Base-by-base conservation (phyloP, 2,797 vertebrate species). In the Melanitta fusca region DNA sequence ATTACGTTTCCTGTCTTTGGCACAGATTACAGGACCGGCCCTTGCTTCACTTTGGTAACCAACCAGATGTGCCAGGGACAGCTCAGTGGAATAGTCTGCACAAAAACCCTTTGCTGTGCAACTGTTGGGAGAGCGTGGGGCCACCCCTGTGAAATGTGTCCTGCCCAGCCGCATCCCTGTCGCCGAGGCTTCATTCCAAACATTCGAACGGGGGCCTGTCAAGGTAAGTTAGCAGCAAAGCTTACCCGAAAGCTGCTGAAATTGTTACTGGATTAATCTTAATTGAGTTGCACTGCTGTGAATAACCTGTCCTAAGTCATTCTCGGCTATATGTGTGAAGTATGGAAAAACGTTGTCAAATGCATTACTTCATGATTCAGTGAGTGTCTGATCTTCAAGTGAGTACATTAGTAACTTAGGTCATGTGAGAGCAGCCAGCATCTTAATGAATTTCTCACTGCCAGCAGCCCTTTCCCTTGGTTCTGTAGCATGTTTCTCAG, bases 11-110 rank as follows among this genome's bases (percentile, higher is more conserved):
- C 87, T 96, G 84, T 51, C 56, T 95, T 96, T 96, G 89, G 38
- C 17, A 18, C 98, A 99, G 99, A 99, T 98, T 99, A 99, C 97
- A 98, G 99, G 95, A 99, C 99, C 0, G 99, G 99, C 32, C 99
- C 99, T 0, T 99, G 99, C 97, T 99, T 99, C 62, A 98, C 99
- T 49, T 98, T 99, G n/a, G 98, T 99, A 92, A 99, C 98, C 96
- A 99, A 99, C 98, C 99, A 99, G 98, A 99, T 99, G 99, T 99
- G 99, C 98, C 99, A 99, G 93, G 99, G 99, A 43, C 99, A 99
- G 97, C 98, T 99, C 96, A 99, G 98, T 3, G 99, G 99, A 74
- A 99, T 99, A 30, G 99, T 99, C 80, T 99, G 99, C 98, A 99
- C 99, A 24, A 99, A 99, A 97, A 99, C 99, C 1, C 97, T 99